Percentiles rank a stretch among this genome's conserved stretches.
These are phyloP conservation scores for Cephalopachus bancanus DNA, from an alignment of 2,797 vertebrate species.

Conservation along the genomic window DNA sequence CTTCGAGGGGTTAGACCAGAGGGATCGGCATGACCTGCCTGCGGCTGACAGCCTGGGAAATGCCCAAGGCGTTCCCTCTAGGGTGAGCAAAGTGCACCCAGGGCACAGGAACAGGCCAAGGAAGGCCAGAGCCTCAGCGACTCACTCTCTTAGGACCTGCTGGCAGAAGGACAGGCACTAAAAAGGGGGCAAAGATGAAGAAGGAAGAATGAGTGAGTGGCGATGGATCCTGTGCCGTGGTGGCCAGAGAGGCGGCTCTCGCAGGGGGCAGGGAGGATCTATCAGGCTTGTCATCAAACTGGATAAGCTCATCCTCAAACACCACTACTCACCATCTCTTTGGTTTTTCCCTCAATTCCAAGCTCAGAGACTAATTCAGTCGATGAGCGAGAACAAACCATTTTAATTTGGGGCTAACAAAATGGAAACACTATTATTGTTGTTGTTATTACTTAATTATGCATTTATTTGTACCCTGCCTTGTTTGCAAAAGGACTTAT, in stretches of 20 bases:
- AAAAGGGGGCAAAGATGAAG: neutral
- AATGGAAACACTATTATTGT: slow-evolving; percentile 57
- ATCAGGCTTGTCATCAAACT: neutral
- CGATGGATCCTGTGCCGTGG: no score
- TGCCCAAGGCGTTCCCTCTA: neutral
- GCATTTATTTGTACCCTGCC: slow-evolving; percentile 53
- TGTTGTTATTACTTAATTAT: slow-evolving; percentile 66
- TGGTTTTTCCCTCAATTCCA: neutral
- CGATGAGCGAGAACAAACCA: slow-evolving; percentile 48
- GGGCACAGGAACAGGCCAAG: neutral
- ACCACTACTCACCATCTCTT: neutral
- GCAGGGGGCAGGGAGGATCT: neutral
- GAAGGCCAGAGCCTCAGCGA: neutral
- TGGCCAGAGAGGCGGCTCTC: neutral
- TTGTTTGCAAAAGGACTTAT: slow-evolving; percentile 59
- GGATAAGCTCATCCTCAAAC: neutral
- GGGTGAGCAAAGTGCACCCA: neutral
- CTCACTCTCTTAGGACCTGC: neutral
- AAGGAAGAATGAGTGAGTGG: no score
- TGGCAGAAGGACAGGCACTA: neutral
- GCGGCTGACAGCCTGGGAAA: neutral
- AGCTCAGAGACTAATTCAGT: neutral
- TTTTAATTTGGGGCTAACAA: slow-evolving; percentile 70
- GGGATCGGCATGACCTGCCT: neutral
- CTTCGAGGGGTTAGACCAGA: neutral